Evolutionary conservation across 2,888 invertebrate species (phyloP).

Genomic region (Hylaea fasciaria): DNA sequence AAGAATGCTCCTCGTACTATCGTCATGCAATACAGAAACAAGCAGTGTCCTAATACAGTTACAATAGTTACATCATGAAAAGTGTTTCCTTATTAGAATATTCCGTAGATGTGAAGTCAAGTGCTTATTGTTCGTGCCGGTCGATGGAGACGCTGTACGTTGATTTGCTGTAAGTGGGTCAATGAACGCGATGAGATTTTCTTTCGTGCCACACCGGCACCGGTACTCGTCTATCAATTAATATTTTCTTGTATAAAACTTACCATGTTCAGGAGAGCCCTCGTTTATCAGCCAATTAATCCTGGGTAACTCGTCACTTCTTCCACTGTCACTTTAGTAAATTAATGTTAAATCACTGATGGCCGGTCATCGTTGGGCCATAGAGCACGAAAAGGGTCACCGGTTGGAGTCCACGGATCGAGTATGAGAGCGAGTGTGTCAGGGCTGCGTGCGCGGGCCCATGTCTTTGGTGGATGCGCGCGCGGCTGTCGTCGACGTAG

Average conservation of each 20-base stretch:
- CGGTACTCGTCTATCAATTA: conserved; percentile 22
- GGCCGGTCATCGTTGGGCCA: conserved; percentile 70
- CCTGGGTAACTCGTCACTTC: conserved; percentile 67
- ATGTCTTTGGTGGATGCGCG: conserved; percentile 70
- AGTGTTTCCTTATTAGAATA: conserved; percentile 12
- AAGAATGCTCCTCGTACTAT: conserved; percentile 1
- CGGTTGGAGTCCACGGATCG: conserved; percentile 60
- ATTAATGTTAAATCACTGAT: conserved; percentile 58
- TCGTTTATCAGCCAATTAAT: conserved; percentile 53
- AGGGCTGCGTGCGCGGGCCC: conserved; percentile 58
- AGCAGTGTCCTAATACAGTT: too few relatives aligned
- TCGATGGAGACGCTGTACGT: conserved; percentile 50
- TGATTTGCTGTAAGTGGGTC: conserved; percentile 62
- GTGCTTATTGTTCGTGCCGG: conserved; percentile 55
- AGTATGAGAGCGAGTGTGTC: conserved; percentile 48
- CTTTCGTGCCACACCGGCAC: conserved; percentile 45
- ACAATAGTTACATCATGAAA: conserved; percentile 6
- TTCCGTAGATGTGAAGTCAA: conserved; percentile 25
- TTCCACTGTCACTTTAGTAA: conserved; percentile 67
- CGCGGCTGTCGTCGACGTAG: conserved; percentile 66
- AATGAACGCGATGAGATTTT: conserved; percentile 65
- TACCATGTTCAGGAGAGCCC: conserved; percentile 64
- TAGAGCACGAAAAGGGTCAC: conserved; percentile 66
- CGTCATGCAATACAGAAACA: not conserved
- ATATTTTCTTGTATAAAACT: conserved; percentile 45